These are phyloP conservation scores for Orchestes rusci DNA, from an alignment of 2,888 invertebrate species.

Conservation along the genomic window DNA sequence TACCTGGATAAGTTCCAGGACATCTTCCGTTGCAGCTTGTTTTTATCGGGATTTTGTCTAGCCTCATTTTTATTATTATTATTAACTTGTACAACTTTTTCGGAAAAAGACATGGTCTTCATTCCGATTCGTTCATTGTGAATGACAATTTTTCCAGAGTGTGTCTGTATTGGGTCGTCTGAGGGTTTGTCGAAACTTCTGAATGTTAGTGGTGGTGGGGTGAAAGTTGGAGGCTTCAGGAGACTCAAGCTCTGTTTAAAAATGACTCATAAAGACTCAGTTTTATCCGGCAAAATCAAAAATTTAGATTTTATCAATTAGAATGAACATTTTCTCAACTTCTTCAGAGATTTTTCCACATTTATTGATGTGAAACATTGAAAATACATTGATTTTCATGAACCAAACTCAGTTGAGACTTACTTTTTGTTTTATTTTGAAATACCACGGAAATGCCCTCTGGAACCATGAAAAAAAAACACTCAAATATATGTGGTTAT, in stretches of 20 bases:
- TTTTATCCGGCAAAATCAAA: not conserved
- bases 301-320: too few species aligned
- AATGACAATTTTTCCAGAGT: conserved; percentile 39
- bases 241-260: conserved; percentile 48
- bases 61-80: conserved; percentile 27
- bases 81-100: conserved; percentile 35
- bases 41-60: conserved; percentile 32
- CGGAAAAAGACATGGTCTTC: conserved; percentile 42
- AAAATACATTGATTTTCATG: too few species aligned
- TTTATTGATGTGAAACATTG: too few species aligned
- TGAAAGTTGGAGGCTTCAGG: conserved; percentile 54
- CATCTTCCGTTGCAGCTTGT: conserved; percentile 60
- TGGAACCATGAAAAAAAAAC: too few species aligned
- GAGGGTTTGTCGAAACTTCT: conserved; percentile 40
- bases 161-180: conserved; percentile 28
- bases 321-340: not conserved
- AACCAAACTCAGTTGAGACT: too few species aligned
- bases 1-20: conserved; percentile 60
- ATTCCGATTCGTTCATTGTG: conserved; percentile 43
- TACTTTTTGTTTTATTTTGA: too few species aligned
- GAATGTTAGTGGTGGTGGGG: conserved; percentile 40
- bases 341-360: conserved; percentile 29
- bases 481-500: too few species aligned
- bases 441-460: too few species aligned
- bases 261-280: too few species aligned